phyloP scores from a whole-genome alignment of 2,797 vertebrate genomes.

The Mus minutoides region DNA sequence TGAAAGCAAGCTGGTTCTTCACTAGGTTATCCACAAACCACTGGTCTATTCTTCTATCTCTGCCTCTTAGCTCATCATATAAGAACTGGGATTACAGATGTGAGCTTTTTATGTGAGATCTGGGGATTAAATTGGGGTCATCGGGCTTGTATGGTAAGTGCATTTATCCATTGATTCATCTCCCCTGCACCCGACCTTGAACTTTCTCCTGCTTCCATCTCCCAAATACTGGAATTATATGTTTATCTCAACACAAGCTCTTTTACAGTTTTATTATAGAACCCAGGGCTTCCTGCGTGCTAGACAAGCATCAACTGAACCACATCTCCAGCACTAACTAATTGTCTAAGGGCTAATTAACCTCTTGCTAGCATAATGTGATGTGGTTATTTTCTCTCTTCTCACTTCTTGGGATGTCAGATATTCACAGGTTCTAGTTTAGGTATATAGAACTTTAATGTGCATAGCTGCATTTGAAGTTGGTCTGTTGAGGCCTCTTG shows the following conservation, averaged over 20 bases:
- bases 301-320: not conserved
- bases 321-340: not conserved
- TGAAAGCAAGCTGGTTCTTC: not conserved
- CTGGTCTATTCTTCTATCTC: not conserved
- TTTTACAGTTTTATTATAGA: not conserved
- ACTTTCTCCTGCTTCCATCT: not conserved
- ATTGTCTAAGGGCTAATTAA: not conserved
- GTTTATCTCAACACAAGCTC: not conserved
- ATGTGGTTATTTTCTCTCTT: not conserved
- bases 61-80: not conserved
- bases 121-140: not conserved
- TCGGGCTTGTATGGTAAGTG: not conserved
- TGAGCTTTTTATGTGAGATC: not conserved
- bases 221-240: not conserved
- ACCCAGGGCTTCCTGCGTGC: not conserved
- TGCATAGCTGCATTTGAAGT: not conserved
- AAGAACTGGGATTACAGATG: not conserved
- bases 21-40: not conserved
- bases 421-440: slow-evolving; percentile 33
- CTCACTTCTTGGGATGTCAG: slow-evolving; percentile 6
- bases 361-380: not conserved
- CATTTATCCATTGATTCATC: not conserved
- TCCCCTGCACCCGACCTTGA: not conserved
- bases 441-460: not conserved
- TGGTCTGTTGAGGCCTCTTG: not conserved